These are phyloP conservation scores for Psittacula cyanocephala DNA, from an alignment of 2,113 vertebrate species.

Conservation along the genomic window DNA sequence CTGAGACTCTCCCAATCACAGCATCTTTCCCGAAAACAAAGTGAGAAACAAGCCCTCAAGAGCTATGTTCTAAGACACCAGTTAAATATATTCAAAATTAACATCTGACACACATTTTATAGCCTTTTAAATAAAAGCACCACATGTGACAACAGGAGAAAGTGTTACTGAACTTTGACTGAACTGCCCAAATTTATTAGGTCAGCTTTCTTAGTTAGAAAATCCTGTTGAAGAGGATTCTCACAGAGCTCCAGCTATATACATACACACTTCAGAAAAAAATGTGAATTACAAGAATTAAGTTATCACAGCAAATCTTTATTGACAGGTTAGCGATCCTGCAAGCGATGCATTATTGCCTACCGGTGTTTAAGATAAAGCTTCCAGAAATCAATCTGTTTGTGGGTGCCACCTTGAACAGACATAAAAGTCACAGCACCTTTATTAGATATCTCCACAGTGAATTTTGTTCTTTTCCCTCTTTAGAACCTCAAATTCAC, in stretches of 20 bases:
- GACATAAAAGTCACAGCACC: background rate
- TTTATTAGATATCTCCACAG: background rate
- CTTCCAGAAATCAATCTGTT: background rate
- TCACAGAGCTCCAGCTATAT: background rate
- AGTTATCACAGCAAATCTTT: conserved; percentile 1
- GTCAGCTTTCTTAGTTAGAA: background rate
- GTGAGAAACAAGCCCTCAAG: background rate
- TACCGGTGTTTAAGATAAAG: background rate
- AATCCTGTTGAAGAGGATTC: background rate
- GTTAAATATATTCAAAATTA: background rate
- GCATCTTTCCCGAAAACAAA: background rate
- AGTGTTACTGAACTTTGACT: background rate
- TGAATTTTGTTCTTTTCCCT: background rate
- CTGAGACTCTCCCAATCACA: background rate
- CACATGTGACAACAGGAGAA: background rate
- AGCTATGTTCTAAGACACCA: background rate
- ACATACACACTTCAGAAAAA: background rate
- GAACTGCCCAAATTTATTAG: background rate
- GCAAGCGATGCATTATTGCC: background rate
- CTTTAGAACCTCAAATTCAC: background rate
- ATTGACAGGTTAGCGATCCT: background rate
- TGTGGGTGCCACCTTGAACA: background rate
- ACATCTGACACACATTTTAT: background rate
- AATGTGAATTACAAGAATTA: background rate
- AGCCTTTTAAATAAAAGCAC: background rate